Evolutionary conservation across 2,797 vertebrate species (phyloP).

Genomic region (Protosalanx chinensis): DNA sequence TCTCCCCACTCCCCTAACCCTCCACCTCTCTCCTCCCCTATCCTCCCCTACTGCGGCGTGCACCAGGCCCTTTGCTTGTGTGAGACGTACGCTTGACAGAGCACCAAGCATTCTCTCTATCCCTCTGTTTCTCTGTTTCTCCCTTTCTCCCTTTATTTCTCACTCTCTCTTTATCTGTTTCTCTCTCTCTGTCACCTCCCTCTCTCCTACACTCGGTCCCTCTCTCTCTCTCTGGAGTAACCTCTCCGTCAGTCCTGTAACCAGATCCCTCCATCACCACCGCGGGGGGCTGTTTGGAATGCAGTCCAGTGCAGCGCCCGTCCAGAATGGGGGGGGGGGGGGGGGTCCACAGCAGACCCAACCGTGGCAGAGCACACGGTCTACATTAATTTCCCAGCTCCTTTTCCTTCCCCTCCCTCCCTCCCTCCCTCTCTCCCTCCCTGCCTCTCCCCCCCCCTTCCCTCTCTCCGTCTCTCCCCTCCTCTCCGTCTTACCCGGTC

Average conservation of each 20-base stretch:
- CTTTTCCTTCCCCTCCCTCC: neutral
- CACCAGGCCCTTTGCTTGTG: too few relatives aligned
- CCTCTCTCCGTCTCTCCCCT: slow-evolving; percentile 22
- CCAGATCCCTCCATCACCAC: neutral
- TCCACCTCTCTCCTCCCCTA: neutral
- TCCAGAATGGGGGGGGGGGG: neutral
- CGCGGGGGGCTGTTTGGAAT: slow-evolving; percentile 12
- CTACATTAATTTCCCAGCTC: slow-evolving; percentile 40
- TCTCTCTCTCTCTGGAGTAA: neutral
- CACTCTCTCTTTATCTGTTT: too few relatives aligned
- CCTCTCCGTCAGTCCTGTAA: neutral
- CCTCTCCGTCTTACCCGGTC: slow-evolving; percentile 37
- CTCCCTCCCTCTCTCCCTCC: neutral
- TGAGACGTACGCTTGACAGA: neutral
- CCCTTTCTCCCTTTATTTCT: too few relatives aligned
- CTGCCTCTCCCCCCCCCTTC: slow-evolving; percentile 27
- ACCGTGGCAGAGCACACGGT: slow-evolving; percentile 37
- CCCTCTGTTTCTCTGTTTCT: too few relatives aligned
- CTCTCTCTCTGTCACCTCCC: neutral
- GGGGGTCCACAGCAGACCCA: slow-evolving; percentile 8
- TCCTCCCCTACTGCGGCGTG: too few relatives aligned
- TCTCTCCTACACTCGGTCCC: neutral
- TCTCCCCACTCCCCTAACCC: neutral
- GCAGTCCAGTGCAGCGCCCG: neutral
- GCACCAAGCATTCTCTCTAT: too few relatives aligned